Conservation (phyloP, 2,113 vertebrate species). For the Apteryx owenii region DNA sequence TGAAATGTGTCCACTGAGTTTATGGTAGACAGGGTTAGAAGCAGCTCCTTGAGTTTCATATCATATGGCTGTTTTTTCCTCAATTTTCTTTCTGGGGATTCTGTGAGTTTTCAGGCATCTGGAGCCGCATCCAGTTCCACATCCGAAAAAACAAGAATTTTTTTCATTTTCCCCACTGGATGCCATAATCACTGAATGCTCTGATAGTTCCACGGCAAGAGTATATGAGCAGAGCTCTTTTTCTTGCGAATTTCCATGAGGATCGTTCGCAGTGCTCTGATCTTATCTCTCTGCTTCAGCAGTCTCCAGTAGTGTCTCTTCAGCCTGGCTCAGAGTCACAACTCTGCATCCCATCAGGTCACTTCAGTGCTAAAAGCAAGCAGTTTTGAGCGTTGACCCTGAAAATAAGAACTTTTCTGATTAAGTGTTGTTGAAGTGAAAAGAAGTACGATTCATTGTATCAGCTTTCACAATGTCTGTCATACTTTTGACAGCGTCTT, state of each 20-base stretch:
- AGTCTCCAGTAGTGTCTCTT: accelerated
- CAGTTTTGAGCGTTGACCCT: background rate
- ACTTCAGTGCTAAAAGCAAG: background rate
- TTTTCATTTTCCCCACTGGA: background rate
- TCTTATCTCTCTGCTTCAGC: background rate
- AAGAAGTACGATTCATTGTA: background rate
- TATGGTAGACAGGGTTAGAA: background rate
- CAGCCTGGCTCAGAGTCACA: background rate
- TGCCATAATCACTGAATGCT: background rate
- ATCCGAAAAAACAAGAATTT: background rate
- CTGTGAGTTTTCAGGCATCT: background rate
- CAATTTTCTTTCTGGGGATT: background rate
- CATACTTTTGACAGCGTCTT: background rate
- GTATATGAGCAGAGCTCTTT: background rate
- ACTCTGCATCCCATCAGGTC: accelerated
- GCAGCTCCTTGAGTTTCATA: background rate
- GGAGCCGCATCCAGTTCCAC: background rate
- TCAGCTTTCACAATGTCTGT: background rate
- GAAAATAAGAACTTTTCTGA: background rate
- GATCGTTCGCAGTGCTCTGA: accelerated
- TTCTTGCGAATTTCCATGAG: accelerated
- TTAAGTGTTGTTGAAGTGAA: background rate
- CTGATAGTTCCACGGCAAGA: accelerated
- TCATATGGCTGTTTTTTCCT: background rate
- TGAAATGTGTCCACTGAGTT: accelerated